Evolutionary conservation across 2,888 invertebrate species (phyloP), one percentile per base, ranked within the genome.

Genomic region (Amphipyra berbera): DNA sequence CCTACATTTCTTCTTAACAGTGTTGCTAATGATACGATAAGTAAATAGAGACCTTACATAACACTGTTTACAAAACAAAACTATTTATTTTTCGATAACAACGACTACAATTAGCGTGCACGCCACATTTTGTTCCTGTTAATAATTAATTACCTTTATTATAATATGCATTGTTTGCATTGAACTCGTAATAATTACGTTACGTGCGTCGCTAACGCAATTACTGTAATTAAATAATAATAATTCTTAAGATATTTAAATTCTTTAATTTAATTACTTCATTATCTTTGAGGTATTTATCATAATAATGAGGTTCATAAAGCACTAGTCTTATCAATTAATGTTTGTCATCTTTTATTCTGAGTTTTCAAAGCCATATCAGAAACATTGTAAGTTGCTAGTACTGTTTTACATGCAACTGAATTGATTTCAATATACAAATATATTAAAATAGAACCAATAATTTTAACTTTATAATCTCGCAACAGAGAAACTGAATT

Each of bases 141-240:
- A 48, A 68, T 68, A 33, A 35, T 13, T 47, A 54, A 59, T 47
- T 63, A 63, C 35, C 41, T n/a, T 50, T 57, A 61, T 67, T 66
- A 55, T 61, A 74, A 42, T 61, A 57, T 59, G 33, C 57, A 69
- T 68, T 71, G 60, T 78, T 60, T 56, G 35, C 40, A 38, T 69
- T 41, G 10, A 41, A 44, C 48, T 41, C n/a, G 52, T 50, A 49
- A 53, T 60, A 60, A 48, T 54, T 44, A 46, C 12, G 8, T 45
- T 42, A 40, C 21, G 33, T 49, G n/a, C 8, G 21, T 8, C 3
- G 12, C 10, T 33, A 21, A 55, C 37, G 13, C 14, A 46, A 67
- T 59, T 47, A 59, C 13, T 8, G 10, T 13, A 30, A 30, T 30
- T 30, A 30, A 30, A 30, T 30, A 30, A 30, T 30, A 7, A 30